phyloP scores from a whole-genome alignment of 2,888 invertebrate species.

The Heliconius ismenius region DNA sequence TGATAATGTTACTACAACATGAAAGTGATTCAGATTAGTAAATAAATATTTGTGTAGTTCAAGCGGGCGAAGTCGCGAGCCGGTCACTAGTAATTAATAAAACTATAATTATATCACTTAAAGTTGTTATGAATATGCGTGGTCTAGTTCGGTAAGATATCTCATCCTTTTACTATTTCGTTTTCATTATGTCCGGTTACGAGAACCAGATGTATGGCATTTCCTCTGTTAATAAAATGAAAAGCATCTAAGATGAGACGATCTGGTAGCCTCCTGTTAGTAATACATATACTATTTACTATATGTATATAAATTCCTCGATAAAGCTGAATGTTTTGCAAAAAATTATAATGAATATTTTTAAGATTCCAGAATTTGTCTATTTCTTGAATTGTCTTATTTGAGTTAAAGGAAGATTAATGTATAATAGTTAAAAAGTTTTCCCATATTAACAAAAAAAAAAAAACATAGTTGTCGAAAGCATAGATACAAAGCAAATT shows the following conservation, averaged over 20 bases:
- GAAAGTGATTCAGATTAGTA: no score
- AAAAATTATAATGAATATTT: neutral
- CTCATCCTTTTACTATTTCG: constrained; percentile 64
- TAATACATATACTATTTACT: constrained; percentile 1
- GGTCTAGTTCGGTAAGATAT: constrained; percentile 56
- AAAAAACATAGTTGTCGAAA: neutral
- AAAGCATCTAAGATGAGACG: constrained; percentile 41
- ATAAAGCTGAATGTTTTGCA: neutral
- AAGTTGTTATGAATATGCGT: constrained; percentile 17
- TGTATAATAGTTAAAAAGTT: neutral
- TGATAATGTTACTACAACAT: no score
- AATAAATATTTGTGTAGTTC: no score
- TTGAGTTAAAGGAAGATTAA: neutral
- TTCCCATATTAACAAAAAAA: neutral
- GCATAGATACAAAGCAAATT: no score
- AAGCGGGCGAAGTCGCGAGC: no score
- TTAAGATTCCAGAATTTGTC: neutral
- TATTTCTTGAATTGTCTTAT: neutral
- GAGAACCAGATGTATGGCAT: constrained; percentile 65
- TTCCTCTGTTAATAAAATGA: constrained; percentile 62
- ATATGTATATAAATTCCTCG: neutral
- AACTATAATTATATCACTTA: constrained; percentile 4
- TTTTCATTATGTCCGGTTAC: constrained; percentile 55
- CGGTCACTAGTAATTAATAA: neutral
- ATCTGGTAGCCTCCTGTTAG: constrained; percentile 40